These are phyloP conservation scores for Sparidentex hasta DNA, from an alignment of 2,797 vertebrate species.

Conservation along the genomic window DNA sequence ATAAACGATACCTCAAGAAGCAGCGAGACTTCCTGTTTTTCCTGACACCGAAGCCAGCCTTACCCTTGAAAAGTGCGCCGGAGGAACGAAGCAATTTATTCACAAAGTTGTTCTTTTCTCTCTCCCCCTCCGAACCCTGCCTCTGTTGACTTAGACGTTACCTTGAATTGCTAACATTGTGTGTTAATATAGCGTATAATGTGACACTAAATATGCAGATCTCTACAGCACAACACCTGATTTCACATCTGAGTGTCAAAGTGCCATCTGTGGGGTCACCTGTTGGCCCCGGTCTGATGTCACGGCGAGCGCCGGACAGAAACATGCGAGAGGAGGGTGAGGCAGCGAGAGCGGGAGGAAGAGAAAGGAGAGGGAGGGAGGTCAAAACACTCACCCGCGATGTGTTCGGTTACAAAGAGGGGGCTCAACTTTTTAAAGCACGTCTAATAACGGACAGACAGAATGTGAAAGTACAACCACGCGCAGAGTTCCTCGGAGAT, in stretches of 20 bases:
- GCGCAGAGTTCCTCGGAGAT: conserved; percentile 14
- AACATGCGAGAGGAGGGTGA: conserved; percentile 48
- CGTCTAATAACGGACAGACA: background rate
- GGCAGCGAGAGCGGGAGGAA: conserved; percentile 49
- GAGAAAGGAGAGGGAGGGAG: conserved; percentile 61
- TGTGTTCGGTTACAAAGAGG: conserved; percentile 37
- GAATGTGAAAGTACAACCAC: conserved; percentile 15
- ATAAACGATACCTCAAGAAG: conserved; percentile 70
- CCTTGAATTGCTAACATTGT: conserved; percentile 85
- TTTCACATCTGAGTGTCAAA: conserved; percentile 87
- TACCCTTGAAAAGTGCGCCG: conserved; percentile 83
- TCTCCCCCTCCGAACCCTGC: conserved; percentile 39
- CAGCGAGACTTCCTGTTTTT: conserved; percentile 65
- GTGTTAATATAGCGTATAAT: conserved; percentile 89
- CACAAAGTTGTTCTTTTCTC: conserved; percentile 75
- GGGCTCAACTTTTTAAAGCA: conserved; percentile 54
- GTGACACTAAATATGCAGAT: conserved; percentile 89
- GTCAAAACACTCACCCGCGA: conserved; percentile 60
- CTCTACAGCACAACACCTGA: conserved; percentile 85
- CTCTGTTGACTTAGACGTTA: conserved; percentile 85
- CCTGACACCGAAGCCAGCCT: conserved; percentile 46
- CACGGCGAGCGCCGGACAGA: conserved; percentile 57
- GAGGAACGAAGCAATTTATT: conserved; percentile 71
- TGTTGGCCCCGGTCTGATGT: conserved; percentile 74
- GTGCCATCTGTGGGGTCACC: conserved; percentile 87